Percentiles rank a stretch among this genome's conserved stretches.
These are phyloP conservation scores for Proteles cristata DNA, from an alignment of 2,113 vertebrate genomes.

Conservation along the genomic window DNA sequence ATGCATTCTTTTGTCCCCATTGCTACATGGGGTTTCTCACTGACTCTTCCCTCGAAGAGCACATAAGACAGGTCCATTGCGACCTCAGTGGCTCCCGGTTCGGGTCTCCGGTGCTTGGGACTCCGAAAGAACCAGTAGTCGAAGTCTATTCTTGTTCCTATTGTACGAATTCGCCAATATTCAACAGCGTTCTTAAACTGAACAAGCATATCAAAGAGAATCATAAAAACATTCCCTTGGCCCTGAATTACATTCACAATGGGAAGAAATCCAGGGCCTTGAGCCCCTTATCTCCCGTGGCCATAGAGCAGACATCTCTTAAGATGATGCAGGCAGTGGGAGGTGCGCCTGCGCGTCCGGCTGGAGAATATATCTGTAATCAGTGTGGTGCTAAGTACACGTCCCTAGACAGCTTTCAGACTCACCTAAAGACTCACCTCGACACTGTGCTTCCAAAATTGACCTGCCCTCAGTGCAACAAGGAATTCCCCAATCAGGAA, in stretches of 20 bases:
- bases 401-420: constrained; percentile 97
- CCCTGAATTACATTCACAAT: constrained; percentile 97
- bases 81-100: constrained; percentile 95
- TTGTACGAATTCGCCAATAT: constrained; percentile 98
- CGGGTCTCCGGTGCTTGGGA: constrained; percentile 95
- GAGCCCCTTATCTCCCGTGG: constrained; percentile 96
- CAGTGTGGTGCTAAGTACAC: constrained; percentile 97
- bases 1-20: constrained; percentile 99
- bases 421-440: constrained; percentile 97
- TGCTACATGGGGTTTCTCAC: constrained; percentile 99
- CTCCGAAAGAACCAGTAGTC: constrained; percentile 96
- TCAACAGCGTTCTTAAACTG: constrained; percentile 97
- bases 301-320: constrained; percentile 92
- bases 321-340: constrained; percentile 93
- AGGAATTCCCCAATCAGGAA: constrained; percentile 98
- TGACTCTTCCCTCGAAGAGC: constrained; percentile 97
- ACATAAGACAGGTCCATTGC: constrained; percentile 97
- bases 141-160: constrained; percentile 99
- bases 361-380: constrained; percentile 96
- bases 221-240: constrained; percentile 99
- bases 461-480: constrained; percentile 99
- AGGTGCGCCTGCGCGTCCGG: constrained; percentile 89
- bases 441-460: constrained; percentile 95
- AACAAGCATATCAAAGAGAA: constrained; percentile 99
- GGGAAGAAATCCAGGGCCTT: constrained; percentile 96